Conservation (phyloP, 2,797 vertebrate genomes). For the Malurus leucopterus region DNA sequence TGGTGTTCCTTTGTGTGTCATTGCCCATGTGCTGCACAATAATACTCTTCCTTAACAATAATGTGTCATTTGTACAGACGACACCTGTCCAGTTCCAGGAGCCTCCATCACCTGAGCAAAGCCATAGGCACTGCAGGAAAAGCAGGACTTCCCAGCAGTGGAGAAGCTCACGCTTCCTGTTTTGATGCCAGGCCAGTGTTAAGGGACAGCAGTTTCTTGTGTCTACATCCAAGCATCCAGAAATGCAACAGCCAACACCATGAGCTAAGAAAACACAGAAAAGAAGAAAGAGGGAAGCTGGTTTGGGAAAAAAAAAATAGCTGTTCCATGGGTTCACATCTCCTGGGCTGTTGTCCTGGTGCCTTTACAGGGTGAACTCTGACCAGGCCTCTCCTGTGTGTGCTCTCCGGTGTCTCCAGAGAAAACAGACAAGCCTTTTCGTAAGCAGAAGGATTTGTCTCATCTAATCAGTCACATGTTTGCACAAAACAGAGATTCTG, state of each 20-base stretch:
- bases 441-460: background rate
- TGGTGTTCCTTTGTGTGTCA: background rate
- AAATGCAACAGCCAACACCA: background rate
- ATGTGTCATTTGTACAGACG: background rate
- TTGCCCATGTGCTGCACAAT: background rate
- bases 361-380: background rate
- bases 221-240: background rate
- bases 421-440: background rate
- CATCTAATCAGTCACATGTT: background rate
- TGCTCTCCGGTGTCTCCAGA: background rate
- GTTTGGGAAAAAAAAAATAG: background rate
- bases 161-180: rapidly evolving
- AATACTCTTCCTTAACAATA: background rate
- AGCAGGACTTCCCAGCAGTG: background rate
- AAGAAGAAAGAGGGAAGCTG: background rate
- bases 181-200: background rate
- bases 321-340: background rate
- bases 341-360: background rate
- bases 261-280: background rate
- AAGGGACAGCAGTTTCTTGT: background rate
- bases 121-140: background rate
- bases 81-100: background rate
- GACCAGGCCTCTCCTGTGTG: background rate
- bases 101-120: background rate
- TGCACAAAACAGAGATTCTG: background rate